Base-by-base conservation (phyloP, 2,113 vertebrate genomes). In the Caracal caracal region DNA sequence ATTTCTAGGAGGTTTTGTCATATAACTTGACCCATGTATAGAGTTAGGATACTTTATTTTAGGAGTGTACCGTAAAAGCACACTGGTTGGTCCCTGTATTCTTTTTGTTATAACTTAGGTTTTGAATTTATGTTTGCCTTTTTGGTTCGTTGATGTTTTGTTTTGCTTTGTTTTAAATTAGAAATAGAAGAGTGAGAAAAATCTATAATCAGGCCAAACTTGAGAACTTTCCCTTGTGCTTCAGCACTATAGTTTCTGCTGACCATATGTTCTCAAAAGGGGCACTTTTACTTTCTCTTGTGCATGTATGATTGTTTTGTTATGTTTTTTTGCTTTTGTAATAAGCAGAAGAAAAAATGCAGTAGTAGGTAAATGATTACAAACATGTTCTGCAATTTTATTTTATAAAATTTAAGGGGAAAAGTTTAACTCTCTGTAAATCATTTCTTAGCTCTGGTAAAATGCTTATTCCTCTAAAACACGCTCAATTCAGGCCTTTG, bases 401-500 rank as follows among this genome's bases (percentile, higher is more conserved):
- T 98, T 99, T 98, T 98, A 95, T 91, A 98, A 98, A 96, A 81
- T 89, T 88, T 97, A 94, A 95, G 95, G 56, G 88, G 92, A 94
- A 97, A 88, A 71, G 17, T 95, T 97, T 94, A 98, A 97, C 81
- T 97, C 40, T 93, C 98, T 94, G 95, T 98, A 97, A 97, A 94
- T 98, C 98, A 95, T 94, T 98, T 97, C 97, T 93, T 97, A 95
- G 94, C 96, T 98, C 98, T 98, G 95, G 95, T 98, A 95, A 98
- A 98, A 97, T 96, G 89, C 98, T 95, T 98, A 96, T 92, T 97
- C 90, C 97, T 98, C 98, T 97, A 97, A 97, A 95, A 98, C 97
- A 98, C 89, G 97, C 98, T 98, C 98, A 98, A 93, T 99, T 98
- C 98, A 98, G 98, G 98, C 98, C 98, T 99, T 98, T 98, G 98